phyloP scores from a whole-genome alignment of 2,113 vertebrate species.

The Mohoua ochrocephala region DNA sequence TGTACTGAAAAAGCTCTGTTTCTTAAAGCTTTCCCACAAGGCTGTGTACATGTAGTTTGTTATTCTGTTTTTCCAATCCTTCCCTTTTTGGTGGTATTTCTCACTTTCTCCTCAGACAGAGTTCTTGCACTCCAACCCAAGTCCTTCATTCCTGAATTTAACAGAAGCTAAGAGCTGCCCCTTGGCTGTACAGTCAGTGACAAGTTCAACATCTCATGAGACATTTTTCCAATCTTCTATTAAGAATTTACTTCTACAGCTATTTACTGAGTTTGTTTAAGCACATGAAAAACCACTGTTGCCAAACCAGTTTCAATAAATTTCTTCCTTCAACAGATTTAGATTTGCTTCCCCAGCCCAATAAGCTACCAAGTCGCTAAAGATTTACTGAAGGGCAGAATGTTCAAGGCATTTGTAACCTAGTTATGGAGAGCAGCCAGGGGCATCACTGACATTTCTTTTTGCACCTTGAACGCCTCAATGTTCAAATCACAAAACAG shows the following conservation, averaged over 20 bases:
- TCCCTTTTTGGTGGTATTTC: background rate
- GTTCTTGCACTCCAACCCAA: background rate
- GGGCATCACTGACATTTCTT: background rate
- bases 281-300: background rate
- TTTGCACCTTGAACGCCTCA: rapidly evolving
- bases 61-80: background rate
- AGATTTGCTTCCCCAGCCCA: background rate
- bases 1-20: background rate
- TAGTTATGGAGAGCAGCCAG: background rate
- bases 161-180: background rate
- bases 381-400: background rate
- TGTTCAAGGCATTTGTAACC: background rate
- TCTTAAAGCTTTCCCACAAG: background rate
- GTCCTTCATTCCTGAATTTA: background rate
- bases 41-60: background rate
- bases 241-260: background rate
- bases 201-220: background rate
- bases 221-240: background rate
- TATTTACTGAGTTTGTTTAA: background rate
- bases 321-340: background rate
- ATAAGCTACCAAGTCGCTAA: background rate
- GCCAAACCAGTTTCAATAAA: background rate
- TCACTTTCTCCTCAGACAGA: background rate
- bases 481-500: background rate
- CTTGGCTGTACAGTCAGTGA: background rate